Evolutionary conservation across 2,113 vertebrate genomes (phyloP).

Genomic region (Sigmodon hispidus): DNA sequence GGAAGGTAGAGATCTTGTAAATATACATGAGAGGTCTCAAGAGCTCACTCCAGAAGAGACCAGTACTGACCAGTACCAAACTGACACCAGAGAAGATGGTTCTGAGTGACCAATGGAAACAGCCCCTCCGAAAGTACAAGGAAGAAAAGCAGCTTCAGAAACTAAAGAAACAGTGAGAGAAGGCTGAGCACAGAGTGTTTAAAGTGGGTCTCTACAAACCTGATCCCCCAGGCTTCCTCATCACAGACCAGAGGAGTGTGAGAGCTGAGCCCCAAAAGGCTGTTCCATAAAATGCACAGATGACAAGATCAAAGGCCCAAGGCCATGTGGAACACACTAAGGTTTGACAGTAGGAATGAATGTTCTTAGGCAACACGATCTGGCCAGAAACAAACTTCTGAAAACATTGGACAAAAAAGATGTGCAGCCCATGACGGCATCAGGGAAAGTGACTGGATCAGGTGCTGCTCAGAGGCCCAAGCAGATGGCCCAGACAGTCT

Average conservation of each 20-base stretch:
- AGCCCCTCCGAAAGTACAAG: constrained; percentile 93
- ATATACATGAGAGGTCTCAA: constrained; percentile 71
- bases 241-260: constrained; percentile 49
- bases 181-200: constrained; percentile 89
- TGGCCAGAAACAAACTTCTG: constrained; percentile 72
- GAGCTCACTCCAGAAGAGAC: constrained; percentile 60
- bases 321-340: constrained; percentile 75
- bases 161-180: constrained; percentile 91
- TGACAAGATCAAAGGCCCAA: constrained; percentile 86
- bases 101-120: constrained; percentile 85
- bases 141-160: constrained; percentile 92
- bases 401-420: constrained; percentile 79
- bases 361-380: neutral
- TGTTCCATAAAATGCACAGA: constrained; percentile 71
- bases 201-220: constrained; percentile 92
- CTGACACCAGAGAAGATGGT: neutral
- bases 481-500: constrained; percentile 65
- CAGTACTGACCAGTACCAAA: constrained; percentile 57
- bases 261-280: constrained; percentile 85
- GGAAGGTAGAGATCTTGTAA: constrained; percentile 71
- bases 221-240: constrained; percentile 74
- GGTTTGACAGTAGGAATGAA: neutral
- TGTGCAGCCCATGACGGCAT: constrained; percentile 48
- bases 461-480: constrained; percentile 70
- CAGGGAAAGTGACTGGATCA: constrained; percentile 82